Evolutionary conservation across 1,140 invertebrate genomes (phyloP), one percentile per base, ranked within the genome.

Genomic region (Callitettix versicolor): DNA sequence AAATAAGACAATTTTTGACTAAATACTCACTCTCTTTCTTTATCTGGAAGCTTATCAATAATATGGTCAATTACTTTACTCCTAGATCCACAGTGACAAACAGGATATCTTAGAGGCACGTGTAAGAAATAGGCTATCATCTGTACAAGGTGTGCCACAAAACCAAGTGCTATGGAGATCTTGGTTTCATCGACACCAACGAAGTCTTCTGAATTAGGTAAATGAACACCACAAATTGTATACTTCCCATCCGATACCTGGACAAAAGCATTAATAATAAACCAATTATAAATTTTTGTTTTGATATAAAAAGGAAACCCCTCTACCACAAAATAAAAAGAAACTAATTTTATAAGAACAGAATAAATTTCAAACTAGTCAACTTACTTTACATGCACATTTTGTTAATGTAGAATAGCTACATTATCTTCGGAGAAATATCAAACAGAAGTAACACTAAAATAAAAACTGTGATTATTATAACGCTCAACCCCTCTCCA

Each of bases 61-160:
- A 90, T 79, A 62, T 87, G 81, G 69, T 92, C 88, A 14, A 78
- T 73, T 56, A 92, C 86, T 62, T 79, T 76, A 52, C 86, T 86
- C 24, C 80, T 71, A 7, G 88, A 91, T 2, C 88, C 86, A 60
- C 79, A 79, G 70, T 86, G 79, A 26, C 78, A 71, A 36, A 91
- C 78, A 14, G 84, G 82, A 71, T 91, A 89, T 58, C 88, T 77
- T 12, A 90, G 72, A 55, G 89, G 87, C 59, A 90, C 73, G 69
- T 90, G 82, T 38, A 92, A 73, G 65, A 92, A 83, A 58, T 79
- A 80, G 6, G 86, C 80, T 61, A 90, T 79, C 81, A 91, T 88
- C 60, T 82, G 72, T 2, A 87, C 76, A 15, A 87, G 70, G 68
- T 92, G 88, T 54, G 84, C 81, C 42, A 89, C 84, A 66, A 84